Evolutionary conservation across 2,113 vertebrate species (phyloP).

Genomic region (Epinephelus lanceolatus): DNA sequence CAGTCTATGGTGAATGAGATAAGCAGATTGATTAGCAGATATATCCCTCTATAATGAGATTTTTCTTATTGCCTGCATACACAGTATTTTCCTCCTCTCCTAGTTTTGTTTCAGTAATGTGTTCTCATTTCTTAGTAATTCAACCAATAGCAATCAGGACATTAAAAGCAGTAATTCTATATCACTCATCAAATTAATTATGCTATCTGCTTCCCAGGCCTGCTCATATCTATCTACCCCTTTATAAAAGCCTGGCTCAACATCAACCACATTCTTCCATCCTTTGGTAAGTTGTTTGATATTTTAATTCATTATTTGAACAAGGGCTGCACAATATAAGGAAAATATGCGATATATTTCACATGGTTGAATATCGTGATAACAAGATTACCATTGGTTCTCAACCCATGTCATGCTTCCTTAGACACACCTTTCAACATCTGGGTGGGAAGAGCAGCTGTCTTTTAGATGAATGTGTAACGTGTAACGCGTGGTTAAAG

Average conservation of each 20-base stretch:
- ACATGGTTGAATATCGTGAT: no score
- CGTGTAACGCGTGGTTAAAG: no score
- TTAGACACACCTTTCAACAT: no score
- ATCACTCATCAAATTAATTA: conserved; percentile 6
- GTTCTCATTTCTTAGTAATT: neutral
- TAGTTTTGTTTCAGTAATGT: neutral
- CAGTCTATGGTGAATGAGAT: neutral
- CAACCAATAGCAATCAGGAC: neutral
- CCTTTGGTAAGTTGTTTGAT: conserved; percentile 73
- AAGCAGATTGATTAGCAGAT: neutral
- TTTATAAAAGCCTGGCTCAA: conserved; percentile 87
- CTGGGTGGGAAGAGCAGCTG: no score
- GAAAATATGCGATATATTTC: no score
- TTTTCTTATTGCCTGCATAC: neutral
- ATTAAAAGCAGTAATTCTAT: neutral
- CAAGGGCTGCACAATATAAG: no score
- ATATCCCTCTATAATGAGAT: conserved; percentile 6
- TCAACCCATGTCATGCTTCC: no score
- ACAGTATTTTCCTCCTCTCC: neutral
- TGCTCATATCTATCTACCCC: conserved; percentile 85
- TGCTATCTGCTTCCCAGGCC: conserved; percentile 69
- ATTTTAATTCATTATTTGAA: neutral
- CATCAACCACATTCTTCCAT: conserved; percentile 84
- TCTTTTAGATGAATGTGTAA: no score
- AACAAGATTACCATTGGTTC: no score